Percentiles rank a stretch among this genome's conserved stretches.
Conservation (phyloP, 35 echinoderm and acorn worm species). For the Patiria miniata region DNA sequence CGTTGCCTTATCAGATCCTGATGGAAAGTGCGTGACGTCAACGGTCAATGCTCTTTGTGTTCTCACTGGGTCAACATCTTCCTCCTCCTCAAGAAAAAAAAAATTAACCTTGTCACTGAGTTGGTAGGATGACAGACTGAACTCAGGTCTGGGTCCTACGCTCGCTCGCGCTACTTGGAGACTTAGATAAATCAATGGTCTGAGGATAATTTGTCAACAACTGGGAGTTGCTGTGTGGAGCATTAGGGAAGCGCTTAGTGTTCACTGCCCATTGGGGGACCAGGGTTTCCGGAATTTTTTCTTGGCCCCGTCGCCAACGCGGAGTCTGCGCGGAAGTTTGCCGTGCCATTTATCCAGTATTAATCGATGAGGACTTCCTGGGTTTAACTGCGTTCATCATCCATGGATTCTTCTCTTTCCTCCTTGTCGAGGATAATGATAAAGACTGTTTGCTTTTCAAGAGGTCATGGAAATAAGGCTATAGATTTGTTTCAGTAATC, state of each 20-base stretch:
- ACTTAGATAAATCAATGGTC: not conserved
- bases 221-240: not conserved
- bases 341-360: slow-evolving; percentile 21
- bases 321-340: slow-evolving; percentile 13
- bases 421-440: too few species aligned
- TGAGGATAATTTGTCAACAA: not conserved
- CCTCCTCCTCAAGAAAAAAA: too few species aligned
- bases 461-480: too few species aligned
- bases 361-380: slow-evolving; percentile 6
- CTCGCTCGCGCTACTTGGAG: not conserved
- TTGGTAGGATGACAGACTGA: too few species aligned
- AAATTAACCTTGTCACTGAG: too few species aligned
- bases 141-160: not conserved
- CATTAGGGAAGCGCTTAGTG: not conserved
- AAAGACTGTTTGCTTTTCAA: too few species aligned
- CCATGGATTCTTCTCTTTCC: too few species aligned
- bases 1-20: too few species aligned
- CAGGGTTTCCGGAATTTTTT: not conserved
- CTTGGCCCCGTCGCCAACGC: not conserved
- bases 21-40: too few species aligned
- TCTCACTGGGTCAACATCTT: too few species aligned
- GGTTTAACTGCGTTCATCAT: not conserved
- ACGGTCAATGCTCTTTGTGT: too few species aligned
- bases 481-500: too few species aligned
- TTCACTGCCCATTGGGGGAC: not conserved